phyloP scores from a whole-genome alignment of 2,797 vertebrate species.

The Pantherophis alleghaniensis region DNA sequence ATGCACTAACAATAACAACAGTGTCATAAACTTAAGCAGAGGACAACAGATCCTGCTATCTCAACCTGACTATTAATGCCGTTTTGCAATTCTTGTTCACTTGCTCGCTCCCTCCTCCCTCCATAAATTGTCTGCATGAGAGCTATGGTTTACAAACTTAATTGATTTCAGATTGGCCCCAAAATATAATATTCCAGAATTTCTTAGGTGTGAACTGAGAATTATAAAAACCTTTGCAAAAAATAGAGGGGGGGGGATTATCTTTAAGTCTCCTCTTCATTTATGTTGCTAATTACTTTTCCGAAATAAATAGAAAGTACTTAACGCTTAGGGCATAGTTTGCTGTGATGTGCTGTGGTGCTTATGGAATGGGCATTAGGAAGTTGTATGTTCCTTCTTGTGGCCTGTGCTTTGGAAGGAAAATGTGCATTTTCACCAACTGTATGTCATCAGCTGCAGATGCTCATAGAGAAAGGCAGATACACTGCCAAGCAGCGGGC shows the following conservation, averaged over 20 bases:
- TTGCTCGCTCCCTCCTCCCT: too few species aligned
- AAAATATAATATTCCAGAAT: not conserved
- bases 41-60: not conserved
- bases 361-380: rapidly evolving
- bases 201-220: not conserved
- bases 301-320: not conserved
- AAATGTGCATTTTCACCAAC: not conserved
- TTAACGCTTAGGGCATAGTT: not conserved
- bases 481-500: not conserved
- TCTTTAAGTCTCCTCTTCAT: not conserved
- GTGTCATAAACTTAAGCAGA: not conserved
- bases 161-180: not conserved
- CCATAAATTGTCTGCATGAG: not conserved
- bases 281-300: not conserved
- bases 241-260: not conserved
- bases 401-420: not conserved
- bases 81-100: not conserved
- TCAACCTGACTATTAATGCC: not conserved
- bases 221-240: not conserved
- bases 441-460: not conserved
- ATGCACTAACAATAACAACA: not conserved
- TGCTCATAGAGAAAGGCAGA: not conserved
- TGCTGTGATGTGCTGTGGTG: not conserved
- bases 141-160: not conserved
- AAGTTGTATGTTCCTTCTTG: not conserved